Conservation (phyloP, 2,888 invertebrate genomes). For the Lepidocyrtinus sp. region DNA sequence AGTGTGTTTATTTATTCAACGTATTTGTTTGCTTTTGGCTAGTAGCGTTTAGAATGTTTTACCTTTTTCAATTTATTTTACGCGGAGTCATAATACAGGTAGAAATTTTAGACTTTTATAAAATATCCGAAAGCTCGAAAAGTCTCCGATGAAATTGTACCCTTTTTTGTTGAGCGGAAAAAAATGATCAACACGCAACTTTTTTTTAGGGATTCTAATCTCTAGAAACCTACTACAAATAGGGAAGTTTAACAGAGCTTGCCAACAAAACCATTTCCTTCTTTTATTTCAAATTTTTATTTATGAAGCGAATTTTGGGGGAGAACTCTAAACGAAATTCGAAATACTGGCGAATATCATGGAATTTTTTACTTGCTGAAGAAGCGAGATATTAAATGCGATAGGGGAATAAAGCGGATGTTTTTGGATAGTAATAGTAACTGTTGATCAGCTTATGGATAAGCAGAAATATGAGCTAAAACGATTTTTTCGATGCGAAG, state of each 20-base stretch:
- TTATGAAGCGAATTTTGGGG: background rate
- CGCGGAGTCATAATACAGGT: too few species aligned
- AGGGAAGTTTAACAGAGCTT: too few species aligned
- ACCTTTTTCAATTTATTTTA: too few species aligned
- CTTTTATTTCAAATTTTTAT: conserved; percentile 15
- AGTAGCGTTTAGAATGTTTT: too few species aligned
- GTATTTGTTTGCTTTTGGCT: too few species aligned
- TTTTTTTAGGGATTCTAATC: background rate
- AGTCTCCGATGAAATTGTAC: background rate
- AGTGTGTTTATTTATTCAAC: conserved; percentile 2
- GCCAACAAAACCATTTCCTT: conserved; percentile 18
- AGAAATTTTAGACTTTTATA: conserved; percentile 14
- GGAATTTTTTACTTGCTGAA: too few species aligned
- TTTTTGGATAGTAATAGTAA: too few species aligned
- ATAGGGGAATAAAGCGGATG: too few species aligned
- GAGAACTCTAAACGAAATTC: background rate
- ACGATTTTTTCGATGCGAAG: too few species aligned
- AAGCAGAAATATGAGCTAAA: too few species aligned
- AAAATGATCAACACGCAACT: conserved; percentile 10
- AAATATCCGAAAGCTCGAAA: background rate
- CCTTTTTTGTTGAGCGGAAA: background rate
- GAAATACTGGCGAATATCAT: background rate
- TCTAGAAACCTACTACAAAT: background rate
- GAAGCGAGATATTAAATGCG: too few species aligned
- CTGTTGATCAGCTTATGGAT: too few species aligned